Evolutionary conservation across 2,888 invertebrate genomes (phyloP).

Genomic region (Atrina japonica): DNA sequence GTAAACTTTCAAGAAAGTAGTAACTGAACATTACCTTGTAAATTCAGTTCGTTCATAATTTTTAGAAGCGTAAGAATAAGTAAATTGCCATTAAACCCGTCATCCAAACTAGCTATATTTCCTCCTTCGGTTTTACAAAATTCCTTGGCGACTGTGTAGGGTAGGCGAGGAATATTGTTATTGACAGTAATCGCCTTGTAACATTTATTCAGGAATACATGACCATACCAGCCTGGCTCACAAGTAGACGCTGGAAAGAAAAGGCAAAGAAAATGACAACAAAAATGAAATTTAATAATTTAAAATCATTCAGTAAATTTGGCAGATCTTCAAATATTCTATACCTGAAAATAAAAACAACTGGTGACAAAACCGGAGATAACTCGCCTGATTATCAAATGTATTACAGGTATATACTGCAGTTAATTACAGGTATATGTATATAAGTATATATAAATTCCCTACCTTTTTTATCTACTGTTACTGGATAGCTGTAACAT

Average conservation of each 20-base stretch:
- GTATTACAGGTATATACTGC: no score
- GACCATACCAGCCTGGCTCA: conserved; percentile 68
- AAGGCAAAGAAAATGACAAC: no score
- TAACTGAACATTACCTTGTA: conserved; percentile 6
- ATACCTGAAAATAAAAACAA: no score
- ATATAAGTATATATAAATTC: no score
- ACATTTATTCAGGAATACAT: conserved; percentile 63
- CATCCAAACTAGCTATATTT: conserved; percentile 35
- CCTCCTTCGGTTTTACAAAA: conserved; percentile 49
- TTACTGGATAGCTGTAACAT: conserved; percentile 65
- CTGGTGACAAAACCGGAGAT: no score
- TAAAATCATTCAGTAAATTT: not conserved
- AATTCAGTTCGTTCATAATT: conserved; percentile 12
- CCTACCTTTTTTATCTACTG: conserved; percentile 62
- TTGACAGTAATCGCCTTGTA: conserved; percentile 53
- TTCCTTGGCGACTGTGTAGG: conserved; percentile 46
- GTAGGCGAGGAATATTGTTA: conserved; percentile 42
- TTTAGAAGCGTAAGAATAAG: conserved; percentile 18
- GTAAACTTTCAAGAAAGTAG: not conserved
- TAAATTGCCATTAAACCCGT: conserved; percentile 12
- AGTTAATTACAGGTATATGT: no score
- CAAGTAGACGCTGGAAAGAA: conserved; percentile 62
- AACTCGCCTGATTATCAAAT: no score
- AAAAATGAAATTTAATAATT: not conserved
- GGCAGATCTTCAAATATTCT: no score